A percentile compares a stretch with the other conserved stretches of the same genome.
These are phyloP conservation scores for Osmoderma eremita DNA, from an alignment of 2,888 invertebrate genomes.

Conservation along the genomic window DNA sequence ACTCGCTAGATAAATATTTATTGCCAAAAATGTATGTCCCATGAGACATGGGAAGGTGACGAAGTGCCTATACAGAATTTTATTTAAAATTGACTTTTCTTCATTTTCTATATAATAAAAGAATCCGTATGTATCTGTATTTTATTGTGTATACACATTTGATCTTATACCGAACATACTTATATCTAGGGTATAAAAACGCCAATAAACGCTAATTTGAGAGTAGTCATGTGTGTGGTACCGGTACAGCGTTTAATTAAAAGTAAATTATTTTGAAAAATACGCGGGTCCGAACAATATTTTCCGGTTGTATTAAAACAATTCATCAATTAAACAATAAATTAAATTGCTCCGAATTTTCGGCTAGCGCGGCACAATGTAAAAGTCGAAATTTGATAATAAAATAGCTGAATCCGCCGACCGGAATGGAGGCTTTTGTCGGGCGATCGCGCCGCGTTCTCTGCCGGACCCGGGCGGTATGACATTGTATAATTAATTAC, in stretches of 20 bases:
- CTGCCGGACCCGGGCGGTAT: slow-evolving; percentile 46
- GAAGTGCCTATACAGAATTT: too few species aligned
- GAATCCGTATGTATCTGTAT: too few species aligned
- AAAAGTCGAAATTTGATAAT: slow-evolving; percentile 58
- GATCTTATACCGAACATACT: too few species aligned
- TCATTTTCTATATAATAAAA: too few species aligned
- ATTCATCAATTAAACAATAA: slow-evolving; percentile 51
- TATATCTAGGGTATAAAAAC: too few species aligned
- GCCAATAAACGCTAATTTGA: slow-evolving; percentile 31
- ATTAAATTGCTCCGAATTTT: slow-evolving; percentile 45
- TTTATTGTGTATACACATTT: too few species aligned
- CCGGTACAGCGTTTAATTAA: slow-evolving; percentile 30
- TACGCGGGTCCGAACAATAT: slow-evolving; percentile 40
- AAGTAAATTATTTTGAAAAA: slow-evolving; percentile 38
- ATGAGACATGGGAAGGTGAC: too few species aligned
- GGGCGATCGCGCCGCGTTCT: slow-evolving; percentile 44
- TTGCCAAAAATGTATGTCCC: too few species aligned
- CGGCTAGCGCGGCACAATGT: slow-evolving; percentile 46
- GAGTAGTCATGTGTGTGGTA: slow-evolving; percentile 1
- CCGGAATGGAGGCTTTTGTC: slow-evolving; percentile 56
- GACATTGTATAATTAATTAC: slow-evolving; percentile 61
- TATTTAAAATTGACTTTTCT: too few species aligned
- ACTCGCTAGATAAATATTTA: too few species aligned
- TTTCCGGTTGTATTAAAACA: slow-evolving; percentile 47
- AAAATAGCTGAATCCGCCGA: slow-evolving; percentile 57